Base-by-base conservation (phyloP, 2,113 vertebrate species). In the Pycnonotus jocosus region DNA sequence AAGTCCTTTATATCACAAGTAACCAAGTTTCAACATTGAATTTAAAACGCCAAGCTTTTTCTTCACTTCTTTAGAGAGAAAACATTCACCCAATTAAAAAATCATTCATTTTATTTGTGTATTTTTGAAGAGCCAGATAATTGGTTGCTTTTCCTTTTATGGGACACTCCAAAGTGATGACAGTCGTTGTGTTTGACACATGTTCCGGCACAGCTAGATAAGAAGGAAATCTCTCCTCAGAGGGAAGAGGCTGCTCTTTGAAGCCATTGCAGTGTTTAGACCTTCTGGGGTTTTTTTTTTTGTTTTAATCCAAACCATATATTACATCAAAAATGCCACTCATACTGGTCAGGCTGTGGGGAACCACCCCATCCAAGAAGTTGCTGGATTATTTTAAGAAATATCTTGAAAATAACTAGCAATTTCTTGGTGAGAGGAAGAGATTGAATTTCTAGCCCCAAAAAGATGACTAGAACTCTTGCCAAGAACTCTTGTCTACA, bases 81-180 rank as follows among this genome's bases (percentile, higher is more conserved):
- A 86, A 93, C 31, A 83, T 85, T 73, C 85, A 92, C 74, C 69
- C 80, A 86, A 81, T 93, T 47, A 62, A 86, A 85, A 93, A 88
- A 81, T 25, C 38, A 88, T 92, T 86, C 8, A 38, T 86, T 88
- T 85, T 61, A 58, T 83, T 70, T 86, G 79, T 93, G 51, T 88
- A 83, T 92, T 95, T 95, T 86, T 92, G 54, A 91, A 77, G 25
- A 91, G 72, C 60, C 62, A 81, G 79, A 88, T 86, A 95, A 93
- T 77, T 78, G 81, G 51, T 53, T 2, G 1, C 44, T 86, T 83
- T 86, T 90, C 85, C 71, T 95, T 94, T 93, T 86, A 93, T 62
- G 64, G 71, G 79, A 91, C 90, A 86, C 90, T 90, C 58, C 53
- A 74, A 90, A 94, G 95, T 44, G 82, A 88, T 88, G 85, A 77